Evolutionary conservation across 2,113 vertebrate species (phyloP).

Genomic region (Microcebus jonahi): DNA sequence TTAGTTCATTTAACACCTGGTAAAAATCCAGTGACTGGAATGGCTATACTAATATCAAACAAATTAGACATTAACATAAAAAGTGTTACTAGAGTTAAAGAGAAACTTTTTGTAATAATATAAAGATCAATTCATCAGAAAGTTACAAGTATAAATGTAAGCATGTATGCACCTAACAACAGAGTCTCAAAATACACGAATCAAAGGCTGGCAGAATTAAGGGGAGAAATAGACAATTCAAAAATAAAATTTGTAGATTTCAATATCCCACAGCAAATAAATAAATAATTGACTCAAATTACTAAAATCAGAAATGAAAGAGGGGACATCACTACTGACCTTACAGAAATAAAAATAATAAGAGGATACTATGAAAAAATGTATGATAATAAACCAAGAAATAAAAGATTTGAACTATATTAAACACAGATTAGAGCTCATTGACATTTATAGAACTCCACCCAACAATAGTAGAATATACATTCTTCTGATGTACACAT

Average conservation of each 20-base stretch:
- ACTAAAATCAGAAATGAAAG: conserved; percentile 13
- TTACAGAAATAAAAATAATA: neutral
- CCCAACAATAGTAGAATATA: neutral
- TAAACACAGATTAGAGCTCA: neutral
- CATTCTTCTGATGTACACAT: neutral
- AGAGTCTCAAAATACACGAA: neutral
- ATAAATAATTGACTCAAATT: neutral
- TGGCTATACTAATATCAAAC: neutral
- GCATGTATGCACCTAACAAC: neutral
- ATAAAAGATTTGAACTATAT: neutral
- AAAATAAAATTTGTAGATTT: neutral
- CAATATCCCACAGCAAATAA: neutral
- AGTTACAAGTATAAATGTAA: neutral
- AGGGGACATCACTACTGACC: neutral
- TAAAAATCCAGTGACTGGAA: neutral
- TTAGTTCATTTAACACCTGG: neutral
- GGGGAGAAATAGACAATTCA: neutral
- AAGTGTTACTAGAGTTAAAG: conserved; percentile 11
- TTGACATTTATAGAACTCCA: neutral
- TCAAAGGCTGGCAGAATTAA: neutral
- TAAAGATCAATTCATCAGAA: neutral
- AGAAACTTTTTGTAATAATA: neutral
- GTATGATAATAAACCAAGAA: neutral
- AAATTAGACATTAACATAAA: neutral
- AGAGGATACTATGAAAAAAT: neutral